phyloP scores from a whole-genome alignment of 2,888 invertebrate species.

The Harpalus rubripes region DNA sequence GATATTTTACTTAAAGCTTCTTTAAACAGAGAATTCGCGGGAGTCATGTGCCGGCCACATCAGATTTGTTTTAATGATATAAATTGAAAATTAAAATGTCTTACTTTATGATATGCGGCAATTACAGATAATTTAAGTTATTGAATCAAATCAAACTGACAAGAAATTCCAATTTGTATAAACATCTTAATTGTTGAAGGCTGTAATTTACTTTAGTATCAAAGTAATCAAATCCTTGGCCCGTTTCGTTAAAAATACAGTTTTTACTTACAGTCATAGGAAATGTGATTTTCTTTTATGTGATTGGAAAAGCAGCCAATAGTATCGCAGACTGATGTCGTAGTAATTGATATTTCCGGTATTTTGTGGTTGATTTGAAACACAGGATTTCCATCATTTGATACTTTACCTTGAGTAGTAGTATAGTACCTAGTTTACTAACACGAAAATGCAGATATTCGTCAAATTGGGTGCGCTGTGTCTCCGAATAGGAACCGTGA shows the following conservation, averaged over 20 bases:
- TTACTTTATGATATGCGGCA: neutral
- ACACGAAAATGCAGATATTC: slow-evolving; percentile 8
- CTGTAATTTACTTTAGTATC: neutral
- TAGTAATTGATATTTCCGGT: slow-evolving; percentile 36
- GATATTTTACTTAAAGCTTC: too few relatives aligned
- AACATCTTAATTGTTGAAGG: slow-evolving; percentile 49
- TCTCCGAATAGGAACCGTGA: neutral
- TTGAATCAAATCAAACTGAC: slow-evolving; percentile 52
- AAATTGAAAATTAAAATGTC: slow-evolving; percentile 46
- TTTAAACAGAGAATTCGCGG: too few relatives aligned
- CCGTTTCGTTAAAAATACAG: slow-evolving; percentile 40
- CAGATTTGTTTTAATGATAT: neutral
- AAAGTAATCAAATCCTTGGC: slow-evolving; percentile 38
- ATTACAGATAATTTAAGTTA: slow-evolving; percentile 45
- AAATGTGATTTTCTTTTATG: slow-evolving; percentile 16
- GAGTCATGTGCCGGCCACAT: too few relatives aligned
- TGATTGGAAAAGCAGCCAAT: slow-evolving; percentile 2
- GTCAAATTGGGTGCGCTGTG: neutral
- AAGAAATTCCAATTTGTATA: slow-evolving; percentile 40
- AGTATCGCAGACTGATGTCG: neutral
- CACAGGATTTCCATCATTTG: slow-evolving; percentile 34
- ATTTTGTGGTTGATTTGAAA: slow-evolving; percentile 40
- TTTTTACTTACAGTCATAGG: neutral
- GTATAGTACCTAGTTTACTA: neutral
- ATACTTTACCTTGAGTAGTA: slow-evolving; percentile 22